Evolutionary conservation across 2,113 vertebrate species (phyloP).

Genomic region (Onychostoma macrolepis): DNA sequence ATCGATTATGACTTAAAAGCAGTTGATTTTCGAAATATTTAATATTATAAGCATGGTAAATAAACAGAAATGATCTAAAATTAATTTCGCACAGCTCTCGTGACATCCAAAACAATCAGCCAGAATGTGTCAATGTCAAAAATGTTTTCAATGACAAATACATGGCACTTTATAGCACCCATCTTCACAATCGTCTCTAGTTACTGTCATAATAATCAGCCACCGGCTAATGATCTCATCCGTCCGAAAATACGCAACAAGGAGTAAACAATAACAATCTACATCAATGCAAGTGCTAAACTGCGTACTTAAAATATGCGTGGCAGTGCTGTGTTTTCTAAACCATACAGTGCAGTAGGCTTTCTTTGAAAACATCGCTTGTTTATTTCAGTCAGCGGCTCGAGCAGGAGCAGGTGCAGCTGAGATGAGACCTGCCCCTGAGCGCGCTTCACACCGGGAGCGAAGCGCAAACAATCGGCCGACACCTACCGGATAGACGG

Average conservation of each 20-base stretch:
- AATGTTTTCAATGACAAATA: neutral
- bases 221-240: constrained; percentile 15
- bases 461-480: neutral
- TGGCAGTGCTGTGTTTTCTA: neutral
- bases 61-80: neutral
- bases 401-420: constrained; percentile 32
- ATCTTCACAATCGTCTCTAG: neutral
- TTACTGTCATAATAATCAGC: constrained; percentile 13
- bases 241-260: constrained; percentile 29
- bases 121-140: constrained; percentile 11
- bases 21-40: neutral
- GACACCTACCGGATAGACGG: constrained; percentile 36
- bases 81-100: too few relatives aligned
- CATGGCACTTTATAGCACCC: neutral
- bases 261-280: neutral
- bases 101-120: neutral
- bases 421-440: neutral
- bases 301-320: neutral
- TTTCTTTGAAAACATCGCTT: neutral
- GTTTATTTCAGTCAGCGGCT: neutral
- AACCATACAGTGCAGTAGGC: neutral
- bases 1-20: neutral
- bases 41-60: neutral
- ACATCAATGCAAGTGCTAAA: neutral
- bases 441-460: constrained; percentile 1